phyloP scores from a whole-genome alignment of 2,888 invertebrate species.

The Callyntrura sp. region DNA sequence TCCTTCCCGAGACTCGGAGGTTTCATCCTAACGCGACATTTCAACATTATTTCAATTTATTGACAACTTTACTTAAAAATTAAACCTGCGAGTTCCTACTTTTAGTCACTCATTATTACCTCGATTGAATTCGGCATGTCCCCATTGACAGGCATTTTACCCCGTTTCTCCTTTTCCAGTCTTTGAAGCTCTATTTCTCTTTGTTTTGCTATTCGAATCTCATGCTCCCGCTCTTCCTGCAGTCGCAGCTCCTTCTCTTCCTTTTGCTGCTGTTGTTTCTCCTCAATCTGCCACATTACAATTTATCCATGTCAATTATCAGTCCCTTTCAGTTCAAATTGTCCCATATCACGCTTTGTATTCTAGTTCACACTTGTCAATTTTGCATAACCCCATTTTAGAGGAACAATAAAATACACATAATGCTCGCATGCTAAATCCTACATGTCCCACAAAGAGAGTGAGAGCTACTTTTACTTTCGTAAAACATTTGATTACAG shows the following conservation, averaged over 20 bases:
- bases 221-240: constrained; percentile 93
- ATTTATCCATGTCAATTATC: constrained; percentile 5
- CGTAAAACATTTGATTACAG: too few relatives aligned
- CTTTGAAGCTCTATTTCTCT: constrained; percentile 90
- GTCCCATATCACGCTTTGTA: too few relatives aligned
- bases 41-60: too few relatives aligned
- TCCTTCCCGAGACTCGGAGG: background rate
- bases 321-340: background rate
- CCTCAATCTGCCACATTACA: constrained; percentile 90
- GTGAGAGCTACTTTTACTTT: background rate
- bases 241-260: constrained; percentile 91
- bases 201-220: constrained; percentile 91
- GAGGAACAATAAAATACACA: too few relatives aligned
- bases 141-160: constrained; percentile 85
- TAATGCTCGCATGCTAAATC: too few relatives aligned
- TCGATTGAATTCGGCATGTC: constrained; percentile 80
- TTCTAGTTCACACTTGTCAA: too few relatives aligned
- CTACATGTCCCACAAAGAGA: too few relatives aligned
- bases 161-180: constrained; percentile 90
- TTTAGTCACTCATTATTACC: constrained; percentile 14
- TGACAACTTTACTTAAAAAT: too few relatives aligned
- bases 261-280: constrained; percentile 90
- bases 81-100: too few relatives aligned
- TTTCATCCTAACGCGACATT: background rate
- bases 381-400: too few relatives aligned